Base-by-base conservation (phyloP, 2,113 vertebrate species). In the Damaliscus lunatus region DNA sequence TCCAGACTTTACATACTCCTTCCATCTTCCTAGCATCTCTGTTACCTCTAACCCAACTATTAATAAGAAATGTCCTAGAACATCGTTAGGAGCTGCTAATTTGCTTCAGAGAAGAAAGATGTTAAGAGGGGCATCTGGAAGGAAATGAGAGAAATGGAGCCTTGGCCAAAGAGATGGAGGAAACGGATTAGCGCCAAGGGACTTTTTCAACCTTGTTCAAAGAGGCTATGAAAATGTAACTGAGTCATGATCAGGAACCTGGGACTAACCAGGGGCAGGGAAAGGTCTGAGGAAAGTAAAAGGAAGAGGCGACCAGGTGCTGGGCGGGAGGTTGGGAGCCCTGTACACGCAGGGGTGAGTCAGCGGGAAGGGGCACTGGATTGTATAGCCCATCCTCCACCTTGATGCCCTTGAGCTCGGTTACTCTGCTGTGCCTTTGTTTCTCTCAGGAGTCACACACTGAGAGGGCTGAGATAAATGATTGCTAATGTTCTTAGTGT, bases 261-360 rank as follows among this genome's bases (percentile, higher is more conserved):
- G 16, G 55, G 59, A 15, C 77, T 46, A 9, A 40, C 0, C 8
- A 50, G 12, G 3, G 3, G 31, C 60, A 33, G 8, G 40, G 64
- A 36, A 31, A 43, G 43, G 46, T 6, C 53, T 40, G 29, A 67
- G 81, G 19, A 31, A 62, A 3, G n/a, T 0, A 53, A 50, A 6
- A 67, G 92, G 33, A 33, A 48, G 27, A 52, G 25, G 23, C 86
- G 19, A 1, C 13, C 33, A 14, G 87, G 29, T 2, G 7, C 7
- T 15, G 59, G 60, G 31, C 0, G 1, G 80, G 67, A 50, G 46
- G 33, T 9, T 21, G 74, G 29, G 25, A 5, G 40, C 7, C 33
- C 81, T 23, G 13, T 4, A 1, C 1, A 2, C 0, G 4, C 1
- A 25, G 40, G 29, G 71, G 33, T 1, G 12, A 36, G 36, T 12